Conservation (phyloP, 2,888 invertebrate species). For the Polyploca ridens region DNA sequence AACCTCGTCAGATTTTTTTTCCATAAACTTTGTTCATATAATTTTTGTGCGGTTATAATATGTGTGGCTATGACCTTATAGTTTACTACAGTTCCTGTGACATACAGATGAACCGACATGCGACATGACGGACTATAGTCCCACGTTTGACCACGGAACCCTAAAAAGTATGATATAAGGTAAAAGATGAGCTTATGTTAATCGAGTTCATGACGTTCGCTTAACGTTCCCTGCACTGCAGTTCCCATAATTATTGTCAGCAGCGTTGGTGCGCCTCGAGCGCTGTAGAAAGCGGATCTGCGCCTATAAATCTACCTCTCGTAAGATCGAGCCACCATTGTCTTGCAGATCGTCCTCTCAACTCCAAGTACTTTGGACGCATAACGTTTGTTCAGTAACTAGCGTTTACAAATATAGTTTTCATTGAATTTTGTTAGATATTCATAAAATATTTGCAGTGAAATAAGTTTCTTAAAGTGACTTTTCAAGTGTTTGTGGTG, state of each 20-base stretch:
- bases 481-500: slow-evolving; percentile 28
- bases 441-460: slow-evolving; percentile 7
- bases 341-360: slow-evolving; percentile 65
- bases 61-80: no score
- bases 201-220: background rate
- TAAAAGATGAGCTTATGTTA: background rate
- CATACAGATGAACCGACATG: no score
- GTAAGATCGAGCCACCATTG: slow-evolving; percentile 63
- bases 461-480: slow-evolving; percentile 16
- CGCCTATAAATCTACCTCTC: slow-evolving; percentile 72
- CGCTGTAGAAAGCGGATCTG: slow-evolving; percentile 70
- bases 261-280: slow-evolving; percentile 24
- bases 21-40: no score
- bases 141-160: background rate
- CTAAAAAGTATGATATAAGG: background rate
- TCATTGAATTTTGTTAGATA: background rate
- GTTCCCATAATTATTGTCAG: slow-evolving; percentile 12
- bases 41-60: no score
- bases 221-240: background rate
- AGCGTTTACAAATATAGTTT: slow-evolving; percentile 17
- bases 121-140: background rate
- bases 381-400: slow-evolving; percentile 14
- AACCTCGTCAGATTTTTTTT: no score
- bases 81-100: no score
- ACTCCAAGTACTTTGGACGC: slow-evolving; percentile 43